Evolutionary conservation across 1,140 invertebrate species (phyloP).

Genomic region (Euwallacea fornicatus): DNA sequence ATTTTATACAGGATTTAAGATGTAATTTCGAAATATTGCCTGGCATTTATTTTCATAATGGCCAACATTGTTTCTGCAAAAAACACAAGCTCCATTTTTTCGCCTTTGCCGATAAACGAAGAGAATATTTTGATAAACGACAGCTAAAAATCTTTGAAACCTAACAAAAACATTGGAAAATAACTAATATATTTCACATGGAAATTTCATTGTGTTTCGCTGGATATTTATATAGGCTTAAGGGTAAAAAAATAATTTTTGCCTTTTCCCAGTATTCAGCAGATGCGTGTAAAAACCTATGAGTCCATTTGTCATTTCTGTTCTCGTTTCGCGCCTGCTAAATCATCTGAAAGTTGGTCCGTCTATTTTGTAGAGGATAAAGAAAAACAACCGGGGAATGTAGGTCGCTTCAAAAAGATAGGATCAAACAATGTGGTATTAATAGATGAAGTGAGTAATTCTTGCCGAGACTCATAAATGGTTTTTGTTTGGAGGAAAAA

Average conservation of each 20-base stretch:
- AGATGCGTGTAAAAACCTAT: slow-evolving; percentile 12
- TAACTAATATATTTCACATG: not conserved
- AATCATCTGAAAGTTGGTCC: slow-evolving; percentile 21
- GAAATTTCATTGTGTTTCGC: not conserved
- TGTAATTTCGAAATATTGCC: slow-evolving; percentile 10
- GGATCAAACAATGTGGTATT: slow-evolving; percentile 11
- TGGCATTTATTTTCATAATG: slow-evolving; percentile 12
- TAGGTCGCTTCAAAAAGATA: slow-evolving; percentile 16
- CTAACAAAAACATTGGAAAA: not conserved
- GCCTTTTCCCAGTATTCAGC: slow-evolving; percentile 11
- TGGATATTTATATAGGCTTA: slow-evolving; percentile 6
- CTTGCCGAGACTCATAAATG: not conserved
- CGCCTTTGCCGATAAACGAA: slow-evolving; percentile 3
- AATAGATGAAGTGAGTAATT: slow-evolving; percentile 7
- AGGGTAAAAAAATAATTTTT: slow-evolving; percentile 17
- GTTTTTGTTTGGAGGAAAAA: no score
- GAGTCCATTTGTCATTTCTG: slow-evolving; percentile 24
- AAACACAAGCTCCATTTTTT: not conserved
- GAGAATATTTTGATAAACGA: slow-evolving; percentile 7
- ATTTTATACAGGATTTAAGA: slow-evolving; percentile 4
- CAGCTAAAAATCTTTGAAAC: not conserved
- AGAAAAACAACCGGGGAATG: slow-evolving; percentile 16
- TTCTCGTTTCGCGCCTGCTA: slow-evolving; percentile 22
- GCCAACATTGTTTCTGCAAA: not conserved
- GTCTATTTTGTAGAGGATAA: slow-evolving; percentile 10